Conservation (phyloP, 2,113 vertebrate genomes). For the Sitta europaea region DNA sequence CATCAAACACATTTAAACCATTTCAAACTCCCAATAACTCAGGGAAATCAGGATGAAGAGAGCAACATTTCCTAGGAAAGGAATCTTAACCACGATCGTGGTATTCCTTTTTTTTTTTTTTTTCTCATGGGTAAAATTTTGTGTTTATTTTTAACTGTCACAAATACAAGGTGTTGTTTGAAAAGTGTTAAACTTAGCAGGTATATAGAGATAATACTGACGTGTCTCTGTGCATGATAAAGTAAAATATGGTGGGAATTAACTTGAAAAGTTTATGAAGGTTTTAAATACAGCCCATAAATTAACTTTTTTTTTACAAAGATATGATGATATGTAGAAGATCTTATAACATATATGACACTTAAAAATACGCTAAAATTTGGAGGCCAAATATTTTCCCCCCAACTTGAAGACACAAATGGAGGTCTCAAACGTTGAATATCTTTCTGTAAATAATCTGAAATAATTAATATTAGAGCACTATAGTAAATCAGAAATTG, state of each 20-base stretch:
- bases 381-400: background rate
- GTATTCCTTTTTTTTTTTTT: background rate
- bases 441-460: background rate
- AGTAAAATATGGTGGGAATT: conserved; percentile 74
- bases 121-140: conserved; percentile 71
- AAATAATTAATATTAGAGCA: background rate
- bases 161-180: conserved; percentile 82
- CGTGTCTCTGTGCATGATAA: conserved; percentile 70
- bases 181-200: conserved; percentile 76
- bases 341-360: background rate
- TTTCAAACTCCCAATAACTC: background rate
- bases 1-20: background rate
- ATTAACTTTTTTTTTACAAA: conserved; percentile 37
- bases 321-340: background rate
- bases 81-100: conserved; percentile 33
- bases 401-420: background rate
- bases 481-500: background rate
- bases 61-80: conserved; percentile 5
- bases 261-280: conserved; percentile 55
- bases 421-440: background rate
- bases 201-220: conserved; percentile 74
- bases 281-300: conserved; percentile 52
- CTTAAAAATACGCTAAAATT: background rate
- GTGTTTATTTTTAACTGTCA: conserved; percentile 80
- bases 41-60: background rate